A percentile compares a stretch with the other conserved stretches of the same genome.
Evolutionary conservation across 2,113 vertebrate genomes (phyloP).

Genomic region (Heterotilapia buettikoferi): DNA sequence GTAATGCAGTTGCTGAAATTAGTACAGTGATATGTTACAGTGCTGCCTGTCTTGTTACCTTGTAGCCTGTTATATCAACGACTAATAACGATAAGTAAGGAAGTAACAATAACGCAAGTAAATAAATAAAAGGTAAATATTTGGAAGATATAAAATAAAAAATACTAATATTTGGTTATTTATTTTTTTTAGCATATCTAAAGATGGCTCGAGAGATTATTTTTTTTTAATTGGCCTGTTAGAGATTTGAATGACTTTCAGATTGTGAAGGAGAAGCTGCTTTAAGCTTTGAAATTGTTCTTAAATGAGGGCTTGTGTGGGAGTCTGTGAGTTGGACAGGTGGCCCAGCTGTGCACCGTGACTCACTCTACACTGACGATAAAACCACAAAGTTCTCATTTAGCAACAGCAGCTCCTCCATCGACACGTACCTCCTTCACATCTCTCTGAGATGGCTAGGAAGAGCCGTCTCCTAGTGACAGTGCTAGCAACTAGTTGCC

Average conservation of each 20-base stretch:
- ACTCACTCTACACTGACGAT: rapidly evolving
- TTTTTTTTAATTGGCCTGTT: neutral
- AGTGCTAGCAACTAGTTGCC: neutral
- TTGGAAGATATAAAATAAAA: neutral
- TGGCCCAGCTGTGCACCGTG: neutral
- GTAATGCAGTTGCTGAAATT: neutral
- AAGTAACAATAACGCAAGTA: neutral
- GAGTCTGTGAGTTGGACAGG: neutral
- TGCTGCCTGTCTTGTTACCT: rapidly evolving
- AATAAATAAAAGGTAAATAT: neutral
- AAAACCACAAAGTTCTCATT: neutral
- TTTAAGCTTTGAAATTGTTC: neutral
- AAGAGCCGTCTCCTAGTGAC: neutral
- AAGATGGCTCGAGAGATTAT: neutral
- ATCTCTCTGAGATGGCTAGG: neutral
- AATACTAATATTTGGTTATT: neutral
- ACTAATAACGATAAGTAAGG: rapidly evolving
- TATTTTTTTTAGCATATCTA: neutral
- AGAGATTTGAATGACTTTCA: neutral
- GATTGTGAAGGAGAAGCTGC: neutral
- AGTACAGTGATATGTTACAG: neutral
- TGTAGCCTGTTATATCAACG: neutral
- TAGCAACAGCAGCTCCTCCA: neutral
- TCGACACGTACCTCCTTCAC: neutral
- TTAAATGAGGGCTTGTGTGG: neutral